Base-by-base conservation (phyloP, 2,888 invertebrate species). In the Lasioglossum figueresi region DNA sequence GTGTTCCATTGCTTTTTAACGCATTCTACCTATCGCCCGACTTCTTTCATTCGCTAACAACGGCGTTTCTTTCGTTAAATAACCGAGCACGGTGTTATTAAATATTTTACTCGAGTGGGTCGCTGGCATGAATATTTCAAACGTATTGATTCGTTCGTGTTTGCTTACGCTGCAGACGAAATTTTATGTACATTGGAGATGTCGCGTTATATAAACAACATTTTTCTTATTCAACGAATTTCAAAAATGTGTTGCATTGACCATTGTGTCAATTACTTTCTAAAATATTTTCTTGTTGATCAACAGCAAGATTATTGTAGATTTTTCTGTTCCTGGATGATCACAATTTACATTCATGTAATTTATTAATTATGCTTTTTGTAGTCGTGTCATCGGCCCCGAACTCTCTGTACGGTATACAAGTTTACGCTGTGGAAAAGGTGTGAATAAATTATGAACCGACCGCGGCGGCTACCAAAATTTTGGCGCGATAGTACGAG, bases 1-100 rank as follows among this genome's bases (percentile, higher is more conserved):
- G 37, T 71, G 81, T 72, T 63, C 81, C 16, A 31, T 72, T 79
- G 71, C 59, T 72, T 79, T 81, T 81, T 63, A 48, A 79, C 80
- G 80, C 70, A 79, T 52, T 71, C 14, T 19, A 4, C 6, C 45
- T 27, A 14, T n/a, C 31, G 6, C 4, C 0, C 72, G 31, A 40
- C 19, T 23, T n/a, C 70, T n/a, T n/a, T n/a, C 14, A 40, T 70
- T 14, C 37, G 23, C 34, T 34, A 10, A 10, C 23, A 66, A n/a
- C 23, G 66, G 6, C 8, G 8, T 37, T 23, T 34, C 66, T 34
- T 34, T 23, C 23, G 23, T 66, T 19, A 37, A 34, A 63, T 63
- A 27, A 16, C 31, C 6, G 16, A 2, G n/a, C 56, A 63, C 63
- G 16, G 6, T 27, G 19, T 63, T 63, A 63, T 63, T 16, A 31